A percentile compares a stretch with the other conserved stretches of the same genome.
Conservation (phyloP, 2,888 invertebrate genomes). For the Autographa gamma region DNA sequence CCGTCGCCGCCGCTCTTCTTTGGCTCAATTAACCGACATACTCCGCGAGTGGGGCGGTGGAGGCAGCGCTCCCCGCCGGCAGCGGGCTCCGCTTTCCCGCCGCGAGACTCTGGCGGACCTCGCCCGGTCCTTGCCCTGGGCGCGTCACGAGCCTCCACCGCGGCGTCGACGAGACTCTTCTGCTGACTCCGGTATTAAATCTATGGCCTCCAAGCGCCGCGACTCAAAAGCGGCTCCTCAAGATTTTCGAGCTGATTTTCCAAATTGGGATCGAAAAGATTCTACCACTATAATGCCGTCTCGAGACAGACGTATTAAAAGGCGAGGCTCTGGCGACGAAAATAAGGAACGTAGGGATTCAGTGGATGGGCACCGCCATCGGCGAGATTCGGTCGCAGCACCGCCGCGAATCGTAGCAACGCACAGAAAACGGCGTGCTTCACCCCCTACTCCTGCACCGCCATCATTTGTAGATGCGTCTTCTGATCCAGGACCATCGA, state of each 20-base stretch:
- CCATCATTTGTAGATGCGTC: conserved; percentile 89
- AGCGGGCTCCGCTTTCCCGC: conserved; percentile 92
- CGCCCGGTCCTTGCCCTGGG: conserved; percentile 95
- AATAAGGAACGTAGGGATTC: conserved; percentile 90
- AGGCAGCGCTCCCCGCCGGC: conserved; percentile 86
- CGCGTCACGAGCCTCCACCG: conserved; percentile 89
- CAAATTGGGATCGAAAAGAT: conserved; percentile 92
- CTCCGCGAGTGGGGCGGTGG: conserved; percentile 95
- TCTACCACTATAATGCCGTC: conserved; percentile 88
- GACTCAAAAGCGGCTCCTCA: conserved; percentile 92
- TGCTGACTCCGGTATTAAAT: conserved; percentile 95
- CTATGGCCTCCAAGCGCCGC: conserved; percentile 92
- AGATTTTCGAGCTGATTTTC: conserved; percentile 92
- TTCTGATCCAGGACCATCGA: conserved; percentile 91
- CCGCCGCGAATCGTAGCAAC: conserved; percentile 90
- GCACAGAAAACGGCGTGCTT: conserved; percentile 88
- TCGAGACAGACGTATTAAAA: conserved; percentile 81
- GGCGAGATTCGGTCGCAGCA: conserved; percentile 91
- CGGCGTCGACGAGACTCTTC: conserved; percentile 96
- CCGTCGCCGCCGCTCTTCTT: conserved; percentile 94
- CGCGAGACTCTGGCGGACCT: conserved; percentile 96
- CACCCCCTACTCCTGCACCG: conserved; percentile 81
- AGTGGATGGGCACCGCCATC: conserved; percentile 91
- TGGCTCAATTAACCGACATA: conserved; percentile 96
- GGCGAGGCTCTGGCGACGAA: conserved; percentile 91